Base-by-base conservation (phyloP, 2,113 vertebrate genomes). In the Sturnus vulgaris region DNA sequence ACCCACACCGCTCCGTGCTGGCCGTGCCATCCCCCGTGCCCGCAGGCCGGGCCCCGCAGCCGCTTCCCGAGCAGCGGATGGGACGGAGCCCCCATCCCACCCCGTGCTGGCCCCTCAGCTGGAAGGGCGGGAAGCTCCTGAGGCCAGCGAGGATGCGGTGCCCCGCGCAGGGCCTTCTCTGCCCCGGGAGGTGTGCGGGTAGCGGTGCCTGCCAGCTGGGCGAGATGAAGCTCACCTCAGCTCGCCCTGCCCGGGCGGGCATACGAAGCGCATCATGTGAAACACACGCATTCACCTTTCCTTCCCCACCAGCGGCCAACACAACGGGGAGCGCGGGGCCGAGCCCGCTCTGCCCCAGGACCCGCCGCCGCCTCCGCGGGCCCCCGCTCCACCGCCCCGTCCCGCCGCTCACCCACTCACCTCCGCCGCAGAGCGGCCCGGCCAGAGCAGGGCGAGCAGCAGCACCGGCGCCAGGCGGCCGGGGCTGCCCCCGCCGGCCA, bases 401-500 rank as follows among this genome's bases (percentile, higher is more conserved):
- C 39, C 70, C n/a, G 37, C 9, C 9, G 14, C 79, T 75, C 66
- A 53, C 87, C 91, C 87, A 85, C 90, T 93, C 87, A 91, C 93
- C 90, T 88, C 83, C 4, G 69, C 88, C 11, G 17, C 70, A 35
- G 82, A 9, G n/a, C 78, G 79, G 90, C 86, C 64, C 69, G 78
- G 89, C 63, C 92, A 71, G 5, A 92, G 78, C 78, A 94, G 92
- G 82, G 63, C 52, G 31, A 95, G 88, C 64, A 90, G 84, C 60
- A 90, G 76, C 76, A 93, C 71, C 46, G 53, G 86, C 56, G 23
- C 72, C 83, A 56, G 78, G 75, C 75, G 79, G 39, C 87, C 11
- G 18, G 55, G 56, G 66, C 72, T 44, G 82, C 56, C 60, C 50
- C 68, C 49, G 68, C 68, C 68, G 68, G 68, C 68, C 68, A 71